A percentile compares a stretch with the other conserved stretches of the same genome.
These are phyloP conservation scores for Cinara cedri DNA, from an alignment of 2,888 invertebrate species.

Conservation along the genomic window DNA sequence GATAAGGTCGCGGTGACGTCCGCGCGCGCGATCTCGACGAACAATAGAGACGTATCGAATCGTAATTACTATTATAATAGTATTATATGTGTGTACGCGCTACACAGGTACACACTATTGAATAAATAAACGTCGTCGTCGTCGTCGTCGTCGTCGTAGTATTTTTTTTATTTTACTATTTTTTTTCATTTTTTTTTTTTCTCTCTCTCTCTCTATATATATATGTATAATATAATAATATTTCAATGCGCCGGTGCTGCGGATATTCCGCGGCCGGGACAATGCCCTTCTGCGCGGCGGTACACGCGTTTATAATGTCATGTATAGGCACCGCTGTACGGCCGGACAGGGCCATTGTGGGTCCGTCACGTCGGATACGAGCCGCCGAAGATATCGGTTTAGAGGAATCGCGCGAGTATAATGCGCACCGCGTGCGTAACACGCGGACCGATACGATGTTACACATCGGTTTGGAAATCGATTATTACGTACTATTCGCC, in stretches of 20 bases:
- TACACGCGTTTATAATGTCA: neutral
- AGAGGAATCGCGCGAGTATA: too few relatives aligned
- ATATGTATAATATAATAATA: too few relatives aligned
- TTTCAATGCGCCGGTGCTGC: neutral
- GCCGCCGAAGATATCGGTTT: neutral
- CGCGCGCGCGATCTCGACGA: slow-evolving; percentile 12
- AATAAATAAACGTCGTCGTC: slow-evolving; percentile 18
- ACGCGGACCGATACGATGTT: too few relatives aligned
- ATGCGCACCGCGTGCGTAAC: too few relatives aligned
- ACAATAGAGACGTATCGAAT: slow-evolving; percentile 44
- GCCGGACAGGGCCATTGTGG: too few relatives aligned
- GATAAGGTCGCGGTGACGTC: slow-evolving; percentile 27
- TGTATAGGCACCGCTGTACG: neutral
- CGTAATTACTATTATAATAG: slow-evolving; percentile 26
- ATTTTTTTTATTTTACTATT: too few relatives aligned
- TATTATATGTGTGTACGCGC: too few relatives aligned
- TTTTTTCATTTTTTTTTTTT: too few relatives aligned
- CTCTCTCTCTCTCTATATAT: too few relatives aligned
- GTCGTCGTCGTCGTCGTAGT: neutral
- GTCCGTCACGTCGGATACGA: neutral
- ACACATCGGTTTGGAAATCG: too few relatives aligned
- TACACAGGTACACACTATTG: slow-evolving; percentile 9
- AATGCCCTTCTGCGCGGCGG: slow-evolving; percentile 21
- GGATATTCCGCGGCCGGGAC: slow-evolving; percentile 9
- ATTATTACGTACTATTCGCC: neutral